phyloP scores from a whole-genome alignment of 2,797 vertebrate species.

The Betta splendens region DNA sequence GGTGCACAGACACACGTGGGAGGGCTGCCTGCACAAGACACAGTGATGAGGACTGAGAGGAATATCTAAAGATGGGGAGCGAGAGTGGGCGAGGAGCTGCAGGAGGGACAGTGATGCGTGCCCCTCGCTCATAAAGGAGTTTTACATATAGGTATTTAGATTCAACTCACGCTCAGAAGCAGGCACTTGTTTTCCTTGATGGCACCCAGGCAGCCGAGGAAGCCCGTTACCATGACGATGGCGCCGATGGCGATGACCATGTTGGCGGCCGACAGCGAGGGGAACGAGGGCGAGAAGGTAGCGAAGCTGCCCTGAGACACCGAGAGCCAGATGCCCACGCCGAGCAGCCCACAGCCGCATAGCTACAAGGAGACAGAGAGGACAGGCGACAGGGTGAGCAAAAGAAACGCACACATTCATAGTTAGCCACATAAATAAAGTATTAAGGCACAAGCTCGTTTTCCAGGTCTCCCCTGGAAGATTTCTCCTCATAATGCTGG shows the following conservation, averaged over 20 bases:
- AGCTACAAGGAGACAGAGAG: conserved; percentile 80
- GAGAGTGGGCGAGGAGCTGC: neutral
- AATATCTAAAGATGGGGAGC: conserved; percentile 1
- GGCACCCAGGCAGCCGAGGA: conserved; percentile 97
- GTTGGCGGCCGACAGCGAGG: conserved; percentile 96
- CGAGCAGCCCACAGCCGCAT: conserved; percentile 96
- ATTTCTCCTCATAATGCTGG: neutral
- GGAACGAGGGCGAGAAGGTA: conserved; percentile 98
- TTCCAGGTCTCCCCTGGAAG: neutral
- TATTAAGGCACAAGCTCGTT: conserved; percentile 2
- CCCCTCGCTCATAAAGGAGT: neutral
- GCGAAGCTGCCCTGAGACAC: conserved; percentile 99
- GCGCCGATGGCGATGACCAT: conserved; percentile 93
- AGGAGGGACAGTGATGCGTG: neutral
- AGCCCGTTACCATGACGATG: conserved; percentile 97
- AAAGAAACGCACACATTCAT: conserved; percentile 7
- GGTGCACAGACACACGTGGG: conserved; percentile 15
- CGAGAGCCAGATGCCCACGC: conserved; percentile 98
- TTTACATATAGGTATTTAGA: conserved; percentile 11
- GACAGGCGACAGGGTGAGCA: conserved; percentile 56
- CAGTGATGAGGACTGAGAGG: neutral
- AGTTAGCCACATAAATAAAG: neutral
- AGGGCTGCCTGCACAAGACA: conserved; percentile 5
- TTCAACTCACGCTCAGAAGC: conserved; percentile 93
- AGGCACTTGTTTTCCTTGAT: conserved; percentile 99